Evolutionary conservation across 2,888 invertebrate species (phyloP), one percentile per base, ranked within the genome.

Genomic region (Tetramorium bicarinatum): DNA sequence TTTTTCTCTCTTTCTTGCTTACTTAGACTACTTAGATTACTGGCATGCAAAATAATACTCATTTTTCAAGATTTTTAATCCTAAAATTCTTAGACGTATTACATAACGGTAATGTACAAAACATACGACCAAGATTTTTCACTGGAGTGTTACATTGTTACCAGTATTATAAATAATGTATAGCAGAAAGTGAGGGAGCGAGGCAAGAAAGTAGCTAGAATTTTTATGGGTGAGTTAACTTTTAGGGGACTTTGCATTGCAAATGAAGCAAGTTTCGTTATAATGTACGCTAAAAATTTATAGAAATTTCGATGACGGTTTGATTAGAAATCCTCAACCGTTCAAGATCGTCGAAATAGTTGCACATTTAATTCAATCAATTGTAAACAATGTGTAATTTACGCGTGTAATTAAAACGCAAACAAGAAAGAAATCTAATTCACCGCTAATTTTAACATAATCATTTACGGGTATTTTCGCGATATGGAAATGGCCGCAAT

Each of bases 221-320:
- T 49, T 80, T 80, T 80, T 72, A 71, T 80, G 21, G 59, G 8
- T 38, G 47, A 71, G 49, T 80, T 56, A 80, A 80, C 59, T 80
- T 80, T 47, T 80, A 61, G 38, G 11, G 9, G 18, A 71, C 13
- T 80, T 80, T 80, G 38, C 79, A 72, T 80, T 72, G 72, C 59
- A 79, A 79, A 79, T 71, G 59, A 72, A 59, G 72, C 25, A 80
- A 80, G 38, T 80, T 72, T 80, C 25, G 47, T 3, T 59, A 49
- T 77, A 80, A 80, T 25, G 59, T 59, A 61, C 25, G 59, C 13
- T 61, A 72, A 38, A 61, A 71, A 80, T 72, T 71, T 80, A 80
- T 80, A 61, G 56, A 71, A 71, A 71, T 80, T 61, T 61, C 38
- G 21, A 67, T 41, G 29, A 77, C 15, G 44, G 15, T 47, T 56